phyloP scores from a whole-genome alignment of 1,140 invertebrate genomes.

The Ips typographus region DNA sequence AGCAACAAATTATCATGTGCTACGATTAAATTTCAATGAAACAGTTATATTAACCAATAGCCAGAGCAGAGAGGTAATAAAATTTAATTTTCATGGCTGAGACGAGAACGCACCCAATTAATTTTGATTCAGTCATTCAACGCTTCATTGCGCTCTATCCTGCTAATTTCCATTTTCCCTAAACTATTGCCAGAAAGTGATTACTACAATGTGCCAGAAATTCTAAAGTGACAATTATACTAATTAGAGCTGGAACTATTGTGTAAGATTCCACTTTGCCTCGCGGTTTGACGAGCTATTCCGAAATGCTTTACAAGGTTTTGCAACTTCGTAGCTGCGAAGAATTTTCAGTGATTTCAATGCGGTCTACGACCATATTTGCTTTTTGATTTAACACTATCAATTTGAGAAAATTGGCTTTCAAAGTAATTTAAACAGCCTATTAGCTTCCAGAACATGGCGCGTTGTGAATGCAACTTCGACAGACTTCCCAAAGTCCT shows the following conservation, averaged over 20 bases:
- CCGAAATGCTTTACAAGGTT: not conserved
- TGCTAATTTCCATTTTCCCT: slow-evolving; percentile 22
- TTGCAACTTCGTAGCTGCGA: no score
- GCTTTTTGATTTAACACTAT: no score
- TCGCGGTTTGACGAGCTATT: slow-evolving; percentile 8
- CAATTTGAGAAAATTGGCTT: no score
- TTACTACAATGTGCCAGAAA: slow-evolving; percentile 25
- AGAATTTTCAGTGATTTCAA: no score
- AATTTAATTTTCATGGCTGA: slow-evolving; percentile 22
- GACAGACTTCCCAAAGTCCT: not conserved
- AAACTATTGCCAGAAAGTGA: slow-evolving; percentile 27
- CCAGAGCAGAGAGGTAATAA: not conserved
- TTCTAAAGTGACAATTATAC: slow-evolving; percentile 28
- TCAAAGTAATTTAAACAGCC: no score
- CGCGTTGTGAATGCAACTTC: not conserved
- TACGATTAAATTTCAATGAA: no score
- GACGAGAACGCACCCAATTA: slow-evolving; percentile 23
- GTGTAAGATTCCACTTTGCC: slow-evolving; percentile 16
- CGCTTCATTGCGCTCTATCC: slow-evolving; percentile 26
- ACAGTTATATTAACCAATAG: no score
- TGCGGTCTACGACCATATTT: no score
- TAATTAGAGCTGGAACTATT: slow-evolving; percentile 22
- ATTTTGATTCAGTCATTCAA: slow-evolving; percentile 29
- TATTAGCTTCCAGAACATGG: no score
- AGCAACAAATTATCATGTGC: no score